Conservation (phyloP, 2,113 vertebrate species). For the Gadus chalcogrammus region DNA sequence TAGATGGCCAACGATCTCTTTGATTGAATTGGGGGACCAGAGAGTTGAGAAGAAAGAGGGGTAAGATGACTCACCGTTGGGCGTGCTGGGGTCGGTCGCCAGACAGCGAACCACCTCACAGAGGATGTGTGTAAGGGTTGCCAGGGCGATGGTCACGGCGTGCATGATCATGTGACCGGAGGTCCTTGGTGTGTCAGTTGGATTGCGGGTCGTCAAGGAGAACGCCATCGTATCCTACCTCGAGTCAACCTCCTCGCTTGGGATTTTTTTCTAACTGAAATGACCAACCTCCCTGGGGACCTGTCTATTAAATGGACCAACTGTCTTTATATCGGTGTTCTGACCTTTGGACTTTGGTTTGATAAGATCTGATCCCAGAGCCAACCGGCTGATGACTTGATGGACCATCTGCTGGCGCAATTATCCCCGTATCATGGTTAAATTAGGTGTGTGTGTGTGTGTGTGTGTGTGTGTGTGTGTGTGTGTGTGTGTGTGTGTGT, state of each 20-base stretch:
- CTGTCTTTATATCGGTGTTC: too few relatives aligned
- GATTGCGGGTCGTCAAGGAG: too few relatives aligned
- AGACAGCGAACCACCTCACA: constrained; percentile 20
- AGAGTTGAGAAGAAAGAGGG: not conserved
- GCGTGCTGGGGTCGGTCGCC: constrained; percentile 21
- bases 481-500: constrained; percentile 2
- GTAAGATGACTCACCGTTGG: constrained; percentile 47
- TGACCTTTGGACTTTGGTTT: too few relatives aligned
- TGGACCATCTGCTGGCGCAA: not conserved
- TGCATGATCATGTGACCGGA: constrained; percentile 13
- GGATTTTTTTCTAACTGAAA: too few relatives aligned
- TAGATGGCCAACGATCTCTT: too few relatives aligned
- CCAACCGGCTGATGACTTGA: too few relatives aligned
- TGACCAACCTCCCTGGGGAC: too few relatives aligned
- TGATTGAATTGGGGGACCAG: too few relatives aligned
- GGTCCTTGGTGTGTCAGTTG: not conserved
- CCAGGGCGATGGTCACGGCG: constrained; percentile 26
- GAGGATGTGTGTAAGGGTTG: constrained; percentile 30
- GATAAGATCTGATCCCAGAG: too few relatives aligned
- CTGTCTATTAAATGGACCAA: too few relatives aligned
- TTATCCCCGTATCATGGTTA: not conserved
- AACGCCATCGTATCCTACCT: too few relatives aligned
- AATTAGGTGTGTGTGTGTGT: not conserved
- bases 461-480: constrained; percentile 2
- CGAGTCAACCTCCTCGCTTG: too few relatives aligned